These are phyloP conservation scores for Rhinoderma darwinii DNA, from an alignment of 2,113 vertebrate genomes.

Conservation along the genomic window DNA sequence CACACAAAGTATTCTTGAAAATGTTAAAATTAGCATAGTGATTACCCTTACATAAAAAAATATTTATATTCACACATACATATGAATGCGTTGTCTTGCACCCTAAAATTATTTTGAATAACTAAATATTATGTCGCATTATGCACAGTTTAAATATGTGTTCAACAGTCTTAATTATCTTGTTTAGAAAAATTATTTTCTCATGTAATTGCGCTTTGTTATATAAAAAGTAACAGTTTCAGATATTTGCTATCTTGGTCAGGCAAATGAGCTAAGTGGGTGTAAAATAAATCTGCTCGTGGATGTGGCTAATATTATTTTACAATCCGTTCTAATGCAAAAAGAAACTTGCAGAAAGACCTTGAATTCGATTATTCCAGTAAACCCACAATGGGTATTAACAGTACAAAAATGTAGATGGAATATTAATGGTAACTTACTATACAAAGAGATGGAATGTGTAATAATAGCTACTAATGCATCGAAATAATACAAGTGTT, in stretches of 20 bases:
- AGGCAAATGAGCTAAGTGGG: conserved; percentile 9
- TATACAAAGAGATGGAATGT: neutral
- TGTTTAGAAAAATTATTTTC: conserved; percentile 13
- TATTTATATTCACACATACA: conserved; percentile 21
- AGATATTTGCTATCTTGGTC: conserved; percentile 15
- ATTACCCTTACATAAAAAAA: neutral
- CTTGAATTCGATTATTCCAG: conserved; percentile 8
- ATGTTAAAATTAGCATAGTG: conserved; percentile 28
- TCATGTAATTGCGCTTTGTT: conserved; percentile 2
- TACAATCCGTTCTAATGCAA: neutral
- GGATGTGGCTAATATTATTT: neutral
- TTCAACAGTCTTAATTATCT: conserved; percentile 11
- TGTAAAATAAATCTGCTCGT: neutral
- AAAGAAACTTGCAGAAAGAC: conserved; percentile 4
- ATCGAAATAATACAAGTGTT: neutral
- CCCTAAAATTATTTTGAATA: conserved; percentile 12
- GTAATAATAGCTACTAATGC: neutral
- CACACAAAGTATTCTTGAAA: neutral
- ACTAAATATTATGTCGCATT: conserved; percentile 33
- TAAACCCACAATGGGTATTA: conserved; percentile 9
- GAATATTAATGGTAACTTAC: conserved; percentile 16
- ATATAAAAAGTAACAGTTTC: conserved; percentile 33
- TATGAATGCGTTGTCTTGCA: neutral
- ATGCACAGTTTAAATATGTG: conserved; percentile 22
- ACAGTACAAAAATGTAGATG: conserved; percentile 23